Conservation (phyloP, 2,888 invertebrate genomes). For the Oscheius myriophilus region DNA sequence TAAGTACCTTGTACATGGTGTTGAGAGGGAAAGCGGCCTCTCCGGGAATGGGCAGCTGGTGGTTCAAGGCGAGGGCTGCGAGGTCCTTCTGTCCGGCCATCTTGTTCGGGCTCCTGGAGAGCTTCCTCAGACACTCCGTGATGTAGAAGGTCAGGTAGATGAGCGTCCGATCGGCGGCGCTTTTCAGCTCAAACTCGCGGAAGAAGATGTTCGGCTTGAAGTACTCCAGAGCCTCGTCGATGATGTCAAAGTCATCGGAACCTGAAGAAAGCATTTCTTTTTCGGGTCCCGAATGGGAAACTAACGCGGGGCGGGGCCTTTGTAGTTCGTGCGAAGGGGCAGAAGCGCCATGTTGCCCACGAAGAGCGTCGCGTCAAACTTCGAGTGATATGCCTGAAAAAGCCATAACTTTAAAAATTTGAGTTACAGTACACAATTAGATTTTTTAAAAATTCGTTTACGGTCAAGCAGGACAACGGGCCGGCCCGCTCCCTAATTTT, state of each 20-base stretch:
- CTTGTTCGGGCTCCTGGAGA: conserved; percentile 90
- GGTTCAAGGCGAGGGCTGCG: conserved; percentile 87
- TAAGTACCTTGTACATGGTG: conserved; percentile 84
- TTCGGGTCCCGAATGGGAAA: conserved; percentile 1
- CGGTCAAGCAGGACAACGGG: no score
- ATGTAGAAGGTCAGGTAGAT: conserved; percentile 97
- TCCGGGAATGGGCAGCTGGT: conserved; percentile 91
- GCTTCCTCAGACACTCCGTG: conserved; percentile 92
- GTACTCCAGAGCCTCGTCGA: conserved; percentile 94
- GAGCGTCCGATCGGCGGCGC: conserved; percentile 89
- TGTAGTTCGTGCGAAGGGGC: conserved; percentile 86
- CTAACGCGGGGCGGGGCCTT: conserved; percentile 87
- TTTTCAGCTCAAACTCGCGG: conserved; percentile 94
- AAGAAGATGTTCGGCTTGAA: conserved; percentile 99
- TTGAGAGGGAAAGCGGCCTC: conserved; percentile 93
- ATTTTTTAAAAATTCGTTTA: no score
- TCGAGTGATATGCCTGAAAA: conserved; percentile 93
- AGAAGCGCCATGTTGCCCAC: conserved; percentile 91
- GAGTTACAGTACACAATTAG: no score
- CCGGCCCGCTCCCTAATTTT: no score
- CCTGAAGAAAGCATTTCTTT: conserved; percentile 11
- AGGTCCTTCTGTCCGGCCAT: conserved; percentile 88
- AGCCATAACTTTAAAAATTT: no score
- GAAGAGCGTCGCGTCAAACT: conserved; percentile 80
- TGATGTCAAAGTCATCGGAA: conserved; percentile 82